A percentile compares a stretch with the other conserved stretches of the same genome.
These are phyloP conservation scores for Cydia amplana DNA, from an alignment of 1,140 invertebrate genomes.

Conservation along the genomic window DNA sequence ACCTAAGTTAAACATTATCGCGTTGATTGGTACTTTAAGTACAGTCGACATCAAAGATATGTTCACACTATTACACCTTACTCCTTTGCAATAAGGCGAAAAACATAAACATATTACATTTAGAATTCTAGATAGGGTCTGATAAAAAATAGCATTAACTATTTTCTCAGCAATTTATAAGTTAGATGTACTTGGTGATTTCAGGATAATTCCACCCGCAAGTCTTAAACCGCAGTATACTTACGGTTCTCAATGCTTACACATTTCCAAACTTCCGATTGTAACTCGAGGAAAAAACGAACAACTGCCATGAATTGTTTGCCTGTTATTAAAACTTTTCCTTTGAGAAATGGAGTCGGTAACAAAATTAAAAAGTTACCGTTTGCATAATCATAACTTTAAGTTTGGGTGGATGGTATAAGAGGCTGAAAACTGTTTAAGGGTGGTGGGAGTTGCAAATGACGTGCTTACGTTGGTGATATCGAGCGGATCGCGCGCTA, in stretches of 20 bases:
- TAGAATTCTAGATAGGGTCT: not conserved
- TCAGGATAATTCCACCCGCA: not conserved
- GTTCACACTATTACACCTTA: too few relatives aligned
- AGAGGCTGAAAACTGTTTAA: slow-evolving; percentile 49
- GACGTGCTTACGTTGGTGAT: slow-evolving; percentile 63
- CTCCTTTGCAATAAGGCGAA: too few relatives aligned
- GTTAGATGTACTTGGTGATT: not conserved
- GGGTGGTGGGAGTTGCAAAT: slow-evolving; percentile 58
- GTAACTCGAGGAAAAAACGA: slow-evolving; percentile 44
- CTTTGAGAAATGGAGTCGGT: slow-evolving; percentile 45
- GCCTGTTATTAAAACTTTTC: slow-evolving; percentile 50
- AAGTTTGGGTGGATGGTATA: slow-evolving; percentile 38
- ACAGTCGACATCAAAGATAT: too few relatives aligned
- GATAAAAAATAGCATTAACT: not conserved
- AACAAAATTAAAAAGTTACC: slow-evolving; percentile 52
- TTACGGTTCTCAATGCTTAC: slow-evolving; percentile 41
- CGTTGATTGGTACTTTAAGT: not conserved
- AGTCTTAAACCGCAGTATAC: not conserved
- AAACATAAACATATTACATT: too few relatives aligned
- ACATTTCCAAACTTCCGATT: slow-evolving; percentile 48
- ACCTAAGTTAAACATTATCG: not conserved
- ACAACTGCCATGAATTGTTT: slow-evolving; percentile 52
- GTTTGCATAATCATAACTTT: slow-evolving; percentile 50
- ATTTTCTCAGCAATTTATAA: not conserved
- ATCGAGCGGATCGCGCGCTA: slow-evolving; percentile 57